These are phyloP conservation scores for Ctenomys sociabilis DNA, from an alignment of 2,113 vertebrate species.

Conservation along the genomic window DNA sequence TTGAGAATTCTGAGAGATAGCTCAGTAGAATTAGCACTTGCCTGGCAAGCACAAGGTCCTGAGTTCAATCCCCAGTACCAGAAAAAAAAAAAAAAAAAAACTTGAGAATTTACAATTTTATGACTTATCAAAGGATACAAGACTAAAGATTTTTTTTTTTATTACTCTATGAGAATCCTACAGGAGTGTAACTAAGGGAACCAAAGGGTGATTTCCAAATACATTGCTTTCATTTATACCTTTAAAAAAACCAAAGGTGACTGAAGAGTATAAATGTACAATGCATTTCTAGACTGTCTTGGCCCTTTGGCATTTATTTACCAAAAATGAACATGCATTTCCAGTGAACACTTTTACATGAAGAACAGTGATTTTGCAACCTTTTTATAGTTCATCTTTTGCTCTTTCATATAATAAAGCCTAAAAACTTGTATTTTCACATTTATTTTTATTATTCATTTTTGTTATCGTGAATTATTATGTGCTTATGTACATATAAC, in stretches of 20 bases:
- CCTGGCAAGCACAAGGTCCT: too few relatives aligned
- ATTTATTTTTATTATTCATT: constrained; percentile 42
- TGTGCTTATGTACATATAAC: background rate
- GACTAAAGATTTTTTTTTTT: background rate
- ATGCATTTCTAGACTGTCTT: background rate
- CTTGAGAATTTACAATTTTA: constrained; percentile 33
- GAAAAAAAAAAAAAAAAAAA: too few relatives aligned
- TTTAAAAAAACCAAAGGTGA: background rate
- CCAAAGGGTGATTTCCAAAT: constrained; percentile 18
- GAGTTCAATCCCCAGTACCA: too few relatives aligned
- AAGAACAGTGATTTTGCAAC: constrained; percentile 27
- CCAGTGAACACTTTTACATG: constrained; percentile 28
- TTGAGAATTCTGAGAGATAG: too few relatives aligned
- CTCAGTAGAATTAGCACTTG: too few relatives aligned
- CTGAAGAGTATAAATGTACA: background rate
- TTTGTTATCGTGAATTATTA: constrained; percentile 19
- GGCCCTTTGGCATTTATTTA: constrained; percentile 7
- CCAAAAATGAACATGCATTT: constrained; percentile 14
- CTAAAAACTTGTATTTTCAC: background rate
- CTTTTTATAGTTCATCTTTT: constrained; percentile 51
- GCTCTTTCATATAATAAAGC: constrained; percentile 3
- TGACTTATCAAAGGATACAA: background rate
- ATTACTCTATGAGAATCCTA: background rate
- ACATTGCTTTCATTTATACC: background rate
- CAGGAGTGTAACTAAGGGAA: background rate